Base-by-base conservation (phyloP, 2,888 invertebrate species). In the Thymelicus sylvestris region DNA sequence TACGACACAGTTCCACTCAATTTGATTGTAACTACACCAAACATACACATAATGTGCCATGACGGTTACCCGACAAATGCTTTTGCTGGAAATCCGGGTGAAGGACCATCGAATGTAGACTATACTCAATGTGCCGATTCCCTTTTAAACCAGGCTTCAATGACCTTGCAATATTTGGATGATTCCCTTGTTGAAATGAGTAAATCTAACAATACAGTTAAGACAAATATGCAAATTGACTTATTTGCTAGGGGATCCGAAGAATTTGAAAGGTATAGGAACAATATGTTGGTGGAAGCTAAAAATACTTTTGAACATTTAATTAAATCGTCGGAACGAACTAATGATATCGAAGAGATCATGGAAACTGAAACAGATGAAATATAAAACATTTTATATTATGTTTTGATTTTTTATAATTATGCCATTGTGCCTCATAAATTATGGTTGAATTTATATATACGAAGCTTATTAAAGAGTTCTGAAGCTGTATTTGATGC, bases 1-100 rank as follows among this genome's bases (percentile, higher is more conserved):
- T 83, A 91, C 50, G 87, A 91, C 62, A 80, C 80, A 0, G 80
- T 94, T 4, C 90, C 91, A 0, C 76, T 85, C 8, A 82, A 85
- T 73, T 77, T 91, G 2, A 73, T 93, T 48, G 81, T 82, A 4
- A 90, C 90, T 4, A 81, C 86, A 7, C 67, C 48, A 19, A 59
- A 7, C n/a, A 47, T 38, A 15, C 15, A 15, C 15, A 15, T 50
- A 50, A 50, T 6, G 15, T 15, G 1, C n/a, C 5, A 50, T 15
- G 50, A 50, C 0, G 15, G n/a, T 50, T 7, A 50, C 2, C 2
- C 15, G 15, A 7, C 1, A 10, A 15, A 4, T 50, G 2, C 50
- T 10, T 2, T 15, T 15, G 10, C 19, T 19, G 19, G 19, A 19
- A 19, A n/a, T 15, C 6, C 6, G 15, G 15, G 7, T 7, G 50